A percentile compares a stretch with the other conserved stretches of the same genome.
Evolutionary conservation across 2,113 vertebrate species (phyloP).

Genomic region (Neodon shergylaensis): DNA sequence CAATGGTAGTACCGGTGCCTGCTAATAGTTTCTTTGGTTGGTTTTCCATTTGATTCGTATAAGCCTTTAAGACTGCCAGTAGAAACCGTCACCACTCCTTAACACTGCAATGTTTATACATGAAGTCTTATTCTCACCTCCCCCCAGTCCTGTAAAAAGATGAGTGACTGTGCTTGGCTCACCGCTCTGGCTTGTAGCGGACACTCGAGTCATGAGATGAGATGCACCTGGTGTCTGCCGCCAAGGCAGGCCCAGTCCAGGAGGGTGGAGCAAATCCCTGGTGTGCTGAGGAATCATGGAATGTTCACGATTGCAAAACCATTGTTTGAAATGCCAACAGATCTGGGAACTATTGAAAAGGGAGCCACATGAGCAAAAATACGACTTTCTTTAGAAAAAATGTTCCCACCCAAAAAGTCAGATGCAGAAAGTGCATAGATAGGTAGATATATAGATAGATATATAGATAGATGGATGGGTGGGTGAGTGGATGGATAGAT

Average conservation of each 20-base stretch:
- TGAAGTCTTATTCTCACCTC: constrained; percentile 70
- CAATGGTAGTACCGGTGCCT: constrained; percentile 15
- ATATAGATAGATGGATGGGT: no score
- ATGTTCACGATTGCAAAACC: neutral
- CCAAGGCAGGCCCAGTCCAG: constrained; percentile 6
- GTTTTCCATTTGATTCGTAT: constrained; percentile 41
- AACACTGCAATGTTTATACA: constrained; percentile 53
- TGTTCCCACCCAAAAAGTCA: neutral
- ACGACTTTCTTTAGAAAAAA: constrained; percentile 15
- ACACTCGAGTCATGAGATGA: neutral
- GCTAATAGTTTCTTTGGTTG: constrained; percentile 7
- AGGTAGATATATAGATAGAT: neutral
- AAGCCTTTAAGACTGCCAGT: constrained; percentile 47
- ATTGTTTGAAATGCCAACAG: constrained; percentile 23
- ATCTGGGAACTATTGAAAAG: neutral
- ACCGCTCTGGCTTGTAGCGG: neutral
- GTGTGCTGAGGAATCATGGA: rapidly evolving
- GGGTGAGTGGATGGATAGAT: neutral
- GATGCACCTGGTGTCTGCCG: constrained; percentile 61
- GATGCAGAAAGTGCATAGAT: neutral
- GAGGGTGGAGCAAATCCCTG: neutral
- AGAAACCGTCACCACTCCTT: constrained; percentile 54
- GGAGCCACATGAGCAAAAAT: neutral
- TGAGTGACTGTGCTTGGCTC: constrained; percentile 48
- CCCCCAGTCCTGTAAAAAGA: constrained; percentile 58